Percentiles rank a stretch among this genome's conserved stretches.
Evolutionary conservation across 2,113 vertebrate species (phyloP).

Genomic region (Solea senegalensis): DNA sequence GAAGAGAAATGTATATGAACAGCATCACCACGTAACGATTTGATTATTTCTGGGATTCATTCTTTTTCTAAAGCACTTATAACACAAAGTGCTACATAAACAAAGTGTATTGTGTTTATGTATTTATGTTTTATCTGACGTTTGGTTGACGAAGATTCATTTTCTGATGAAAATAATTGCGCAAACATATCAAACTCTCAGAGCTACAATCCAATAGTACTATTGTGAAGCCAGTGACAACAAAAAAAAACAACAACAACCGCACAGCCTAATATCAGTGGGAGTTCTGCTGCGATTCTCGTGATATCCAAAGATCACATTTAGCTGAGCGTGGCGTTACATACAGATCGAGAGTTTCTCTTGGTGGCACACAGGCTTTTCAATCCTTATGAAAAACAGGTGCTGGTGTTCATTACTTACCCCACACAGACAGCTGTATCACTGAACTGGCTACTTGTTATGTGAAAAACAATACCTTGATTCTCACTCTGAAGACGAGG

Average conservation of each 20-base stretch:
- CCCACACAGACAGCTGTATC: constrained; percentile 57
- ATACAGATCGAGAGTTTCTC: constrained; percentile 29
- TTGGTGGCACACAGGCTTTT: constrained; percentile 12
- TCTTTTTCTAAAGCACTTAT: no score
- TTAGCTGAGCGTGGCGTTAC: background rate
- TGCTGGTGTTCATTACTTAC: constrained; percentile 51
- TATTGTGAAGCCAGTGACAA: background rate
- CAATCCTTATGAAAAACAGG: constrained; percentile 57
- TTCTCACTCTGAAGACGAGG: constrained; percentile 56
- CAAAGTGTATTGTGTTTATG: no score
- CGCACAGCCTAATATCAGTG: background rate
- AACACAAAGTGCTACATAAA: no score
- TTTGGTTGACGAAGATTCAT: constrained; percentile 22
- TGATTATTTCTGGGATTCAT: no score
- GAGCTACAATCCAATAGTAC: background rate
- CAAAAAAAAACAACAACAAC: background rate
- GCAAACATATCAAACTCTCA: constrained; percentile 11
- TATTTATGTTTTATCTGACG: constrained; percentile 6
- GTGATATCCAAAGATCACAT: constrained; percentile 2
- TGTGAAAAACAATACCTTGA: constrained; percentile 74
- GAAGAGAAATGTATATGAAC: no score
- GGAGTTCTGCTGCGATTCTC: constrained; percentile 2
- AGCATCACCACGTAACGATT: no score
- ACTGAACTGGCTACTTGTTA: constrained; percentile 38
- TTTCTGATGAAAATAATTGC: constrained; percentile 45